phyloP scores from a whole-genome alignment of 2,113 vertebrate species.

The Lonchura striata region DNA sequence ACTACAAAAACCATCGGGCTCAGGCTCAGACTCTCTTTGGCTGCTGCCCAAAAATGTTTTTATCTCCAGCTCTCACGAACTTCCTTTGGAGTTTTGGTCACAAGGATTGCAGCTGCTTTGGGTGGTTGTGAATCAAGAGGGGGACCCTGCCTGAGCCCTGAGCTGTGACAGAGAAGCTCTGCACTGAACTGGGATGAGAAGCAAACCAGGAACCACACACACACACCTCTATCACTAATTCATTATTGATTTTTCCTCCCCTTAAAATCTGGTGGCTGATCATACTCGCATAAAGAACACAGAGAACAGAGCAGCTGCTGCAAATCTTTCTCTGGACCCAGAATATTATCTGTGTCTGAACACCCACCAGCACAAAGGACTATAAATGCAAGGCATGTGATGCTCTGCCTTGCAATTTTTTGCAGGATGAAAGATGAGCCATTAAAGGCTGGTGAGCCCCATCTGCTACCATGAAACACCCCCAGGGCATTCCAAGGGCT shows the following conservation, averaged over 20 bases:
- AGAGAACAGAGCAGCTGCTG: background rate
- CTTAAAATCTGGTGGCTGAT: background rate
- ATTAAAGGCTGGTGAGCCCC: background rate
- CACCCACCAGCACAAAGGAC: background rate
- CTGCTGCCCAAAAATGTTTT: conserved; percentile 1
- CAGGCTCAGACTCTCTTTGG: background rate
- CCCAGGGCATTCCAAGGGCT: background rate
- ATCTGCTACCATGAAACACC: fast-evolving
- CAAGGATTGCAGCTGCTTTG: background rate
- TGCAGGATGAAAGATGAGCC: background rate
- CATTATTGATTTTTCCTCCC: fast-evolving
- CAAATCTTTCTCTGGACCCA: background rate
- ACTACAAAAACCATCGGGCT: background rate
- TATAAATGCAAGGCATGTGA: fast-evolving
- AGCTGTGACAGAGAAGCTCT: background rate
- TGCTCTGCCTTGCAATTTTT: fast-evolving
- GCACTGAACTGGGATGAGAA: background rate
- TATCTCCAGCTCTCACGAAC: conserved; percentile 8
- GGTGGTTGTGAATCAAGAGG: background rate
- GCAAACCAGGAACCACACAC: background rate
- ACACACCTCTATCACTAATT: fast-evolving
- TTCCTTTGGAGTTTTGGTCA: background rate
- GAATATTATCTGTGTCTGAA: background rate
- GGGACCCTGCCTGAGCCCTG: background rate
- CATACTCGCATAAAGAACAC: background rate